Base-by-base conservation (phyloP, 2,888 invertebrate genomes). In the Nemotelus nigrinus region DNA sequence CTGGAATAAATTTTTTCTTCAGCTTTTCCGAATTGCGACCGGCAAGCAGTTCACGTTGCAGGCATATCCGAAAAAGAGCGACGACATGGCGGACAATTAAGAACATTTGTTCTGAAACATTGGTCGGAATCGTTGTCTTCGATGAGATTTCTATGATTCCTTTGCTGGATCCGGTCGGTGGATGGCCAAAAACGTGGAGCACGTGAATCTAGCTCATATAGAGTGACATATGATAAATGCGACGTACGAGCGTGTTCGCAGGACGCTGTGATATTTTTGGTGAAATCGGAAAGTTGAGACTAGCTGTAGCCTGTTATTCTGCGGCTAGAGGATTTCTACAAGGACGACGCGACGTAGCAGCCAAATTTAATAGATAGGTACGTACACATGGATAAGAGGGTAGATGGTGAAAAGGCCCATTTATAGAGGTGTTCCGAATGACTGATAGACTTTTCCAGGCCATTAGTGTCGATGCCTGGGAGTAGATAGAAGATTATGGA, bases 381-480 rank as follows among this genome's bases (percentile, higher is more conserved):
- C n/a, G n/a, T n/a, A n/a, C n/a, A n/a, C 63, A 57, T 10, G 10
- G 4, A 57, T 10, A 7, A 63, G 41, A 63, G 39, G 43, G 63
- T 39, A 41, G 10, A 48, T 8, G 4, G 10, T 39, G 74, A 74
- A 63, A 74, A 48, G 74, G 74, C 45, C 41, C 60, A 74, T 74
- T 74, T 74, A 39, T 60, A 47, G 50, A 74, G 74, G 74, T 74
- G 74, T 74, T 74, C 74, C 74, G 63, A 60, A 74, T 74, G 74
- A 74, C 60, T 74, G 74, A 74, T 74, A 74, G 60, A 60, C 60
- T 74, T 74, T 74, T 74, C 74, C 74, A 74, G 60, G 41, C 60
- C 74, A 74, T 74, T 74, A 57, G 63, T 25, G 8, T 41, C 50
- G 74, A 60, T 74, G 57, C 63, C 74, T 63, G n/a, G 50, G n/a